Base-by-base conservation (phyloP, 2,113 vertebrate genomes). In the Otolemur garnettii region DNA sequence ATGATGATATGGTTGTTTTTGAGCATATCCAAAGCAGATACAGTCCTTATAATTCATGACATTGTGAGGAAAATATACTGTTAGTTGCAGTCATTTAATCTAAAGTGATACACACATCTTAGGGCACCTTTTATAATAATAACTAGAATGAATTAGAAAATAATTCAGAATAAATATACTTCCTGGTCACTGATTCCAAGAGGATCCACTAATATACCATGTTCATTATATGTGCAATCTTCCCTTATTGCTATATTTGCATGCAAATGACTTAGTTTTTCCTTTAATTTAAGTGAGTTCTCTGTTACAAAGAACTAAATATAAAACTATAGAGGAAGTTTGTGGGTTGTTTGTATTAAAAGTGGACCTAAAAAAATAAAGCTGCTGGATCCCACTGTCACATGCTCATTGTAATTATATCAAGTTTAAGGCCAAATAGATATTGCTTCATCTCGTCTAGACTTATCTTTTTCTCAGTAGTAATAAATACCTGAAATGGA, bases 181-280 rank as follows among this genome's bases (percentile, higher is more conserved):
- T 93, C n/a, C 59, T 96, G 75, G 89, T 91, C 86, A 96, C 42
- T 93, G 78, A 94, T n/a, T 84, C 13, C 18, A 19, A 35, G 10
- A 83, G 91, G 30, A 78, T 87, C 96, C 45, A 35, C 60, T 84
- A 93, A 91, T 91, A 96, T 55, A 26, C 15, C 24, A 83, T 53
- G 33, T 74, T 92, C 80, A 66, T 96, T 93, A 93, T 91, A 96
- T 50, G 26, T 79, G n/a, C 74, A 90, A 33, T 88, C 7, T 92
- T 45, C 57, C 18, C 57, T 90, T 91, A 80, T 87, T 93, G 50
- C 69, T 90, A 18, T 91, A 90, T 80, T 97, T 93, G 35, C 50
- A 83, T 96, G 87, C 80, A 97, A 93, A 96, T 83, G 30, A 71
- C 57, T 90, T 83, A n/a, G 30, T 80, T 94, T 96, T 91, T 83